Conservation (phyloP, 2,797 vertebrate genomes). For the Carduelis carduelis region DNA sequence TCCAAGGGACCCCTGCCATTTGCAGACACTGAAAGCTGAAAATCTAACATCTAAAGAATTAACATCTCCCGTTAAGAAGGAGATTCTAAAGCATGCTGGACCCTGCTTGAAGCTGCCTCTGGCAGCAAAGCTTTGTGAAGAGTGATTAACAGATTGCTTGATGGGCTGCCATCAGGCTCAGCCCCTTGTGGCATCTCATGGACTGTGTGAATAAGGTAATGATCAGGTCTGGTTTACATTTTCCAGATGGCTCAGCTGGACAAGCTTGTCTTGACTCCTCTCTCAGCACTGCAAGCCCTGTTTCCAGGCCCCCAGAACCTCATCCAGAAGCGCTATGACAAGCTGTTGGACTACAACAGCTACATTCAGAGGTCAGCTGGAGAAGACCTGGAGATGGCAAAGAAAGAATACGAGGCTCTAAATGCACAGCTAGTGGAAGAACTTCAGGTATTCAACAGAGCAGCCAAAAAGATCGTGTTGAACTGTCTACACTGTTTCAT, state of each 20-base stretch:
- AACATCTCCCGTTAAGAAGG: background rate
- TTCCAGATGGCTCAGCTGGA: constrained; percentile 82
- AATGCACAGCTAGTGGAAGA: constrained; percentile 93
- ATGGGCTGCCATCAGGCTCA: background rate
- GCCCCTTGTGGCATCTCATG: background rate
- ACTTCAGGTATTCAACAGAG: constrained; percentile 88
- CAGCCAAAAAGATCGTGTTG: constrained; percentile 79
- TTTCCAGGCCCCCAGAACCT: constrained; percentile 94
- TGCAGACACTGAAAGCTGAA: background rate
- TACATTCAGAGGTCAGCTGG: constrained; percentile 79
- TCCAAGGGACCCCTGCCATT: background rate
- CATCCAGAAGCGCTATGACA: constrained; percentile 97
- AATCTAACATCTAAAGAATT: background rate
- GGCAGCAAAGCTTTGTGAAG: background rate
- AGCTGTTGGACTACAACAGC: constrained; percentile 91
- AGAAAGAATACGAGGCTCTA: constrained; percentile 90
- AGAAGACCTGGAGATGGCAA: constrained; percentile 82
- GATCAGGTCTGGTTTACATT: background rate
- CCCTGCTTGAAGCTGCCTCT: background rate
- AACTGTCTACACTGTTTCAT: constrained; percentile 84
- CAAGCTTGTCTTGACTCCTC: constrained; percentile 81
- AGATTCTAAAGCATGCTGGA: background rate
- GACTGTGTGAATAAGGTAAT: background rate
- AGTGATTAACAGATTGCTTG: background rate
- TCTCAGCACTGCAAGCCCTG: constrained; percentile 84